Percentiles rank a stretch among this genome's conserved stretches.
Evolutionary conservation across 1,140 invertebrate species (phyloP).

Genomic region (Agrypnia vestita): DNA sequence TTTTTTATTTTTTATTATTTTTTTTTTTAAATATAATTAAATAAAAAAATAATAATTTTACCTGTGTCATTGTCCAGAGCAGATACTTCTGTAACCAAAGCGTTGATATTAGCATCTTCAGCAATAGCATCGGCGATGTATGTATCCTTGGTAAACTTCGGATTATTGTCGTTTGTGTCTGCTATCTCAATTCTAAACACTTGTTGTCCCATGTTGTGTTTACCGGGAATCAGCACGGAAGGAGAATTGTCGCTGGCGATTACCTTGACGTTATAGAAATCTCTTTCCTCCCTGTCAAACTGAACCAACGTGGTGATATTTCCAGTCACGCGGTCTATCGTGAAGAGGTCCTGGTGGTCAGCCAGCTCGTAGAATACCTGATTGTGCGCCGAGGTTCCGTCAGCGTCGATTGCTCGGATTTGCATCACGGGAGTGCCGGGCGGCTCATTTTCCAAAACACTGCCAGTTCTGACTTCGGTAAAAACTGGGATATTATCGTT

Average conservation of each 20-base stretch:
- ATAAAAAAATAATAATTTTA: conserved; percentile 61
- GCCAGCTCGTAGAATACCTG: conserved; percentile 82
- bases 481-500: conserved; percentile 93
- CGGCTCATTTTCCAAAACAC: conserved; percentile 88
- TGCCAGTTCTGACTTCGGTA: conserved; percentile 83
- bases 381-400: conserved; percentile 87
- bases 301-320: conserved; percentile 84
- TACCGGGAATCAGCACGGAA: conserved; percentile 81
- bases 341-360: conserved; percentile 81
- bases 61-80: conserved; percentile 85
- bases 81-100: conserved; percentile 86
- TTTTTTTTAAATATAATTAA: too few relatives aligned
- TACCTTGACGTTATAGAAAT: conserved; percentile 88
- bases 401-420: conserved; percentile 88
- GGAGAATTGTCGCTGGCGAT: conserved; percentile 89
- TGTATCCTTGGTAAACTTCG: conserved; percentile 81
- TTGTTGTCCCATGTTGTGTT: conserved; percentile 82
- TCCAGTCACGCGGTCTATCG: conserved; percentile 86
- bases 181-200: conserved; percentile 90
- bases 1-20: too few relatives aligned
- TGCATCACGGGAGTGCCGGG: conserved; percentile 88
- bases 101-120: conserved; percentile 88
- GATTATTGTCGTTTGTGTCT: conserved; percentile 93
- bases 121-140: conserved; percentile 86
- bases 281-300: conserved; percentile 87